Evolutionary conservation across 2,113 vertebrate genomes (phyloP).

Genomic region (Rana temporaria): DNA sequence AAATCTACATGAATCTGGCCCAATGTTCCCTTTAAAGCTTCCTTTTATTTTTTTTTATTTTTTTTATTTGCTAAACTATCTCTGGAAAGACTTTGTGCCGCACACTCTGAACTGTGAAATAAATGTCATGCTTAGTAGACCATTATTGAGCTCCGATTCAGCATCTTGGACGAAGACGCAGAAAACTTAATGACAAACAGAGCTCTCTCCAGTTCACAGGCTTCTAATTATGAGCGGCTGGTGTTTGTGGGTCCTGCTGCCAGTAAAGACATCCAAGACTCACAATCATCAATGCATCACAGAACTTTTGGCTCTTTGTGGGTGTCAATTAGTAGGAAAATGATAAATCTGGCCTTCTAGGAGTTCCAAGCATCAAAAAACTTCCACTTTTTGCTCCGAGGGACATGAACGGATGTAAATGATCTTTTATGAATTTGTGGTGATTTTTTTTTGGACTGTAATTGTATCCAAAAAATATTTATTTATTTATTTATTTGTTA

Average conservation of each 20-base stretch:
- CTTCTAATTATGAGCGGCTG: conserved; percentile 68
- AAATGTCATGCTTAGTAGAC: conserved; percentile 55
- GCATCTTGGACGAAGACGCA: conserved; percentile 59
- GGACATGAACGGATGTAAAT: too few species aligned
- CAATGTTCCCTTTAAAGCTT: neutral
- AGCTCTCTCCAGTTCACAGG: conserved; percentile 65
- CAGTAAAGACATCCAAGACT: conserved; percentile 70
- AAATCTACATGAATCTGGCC: too few species aligned
- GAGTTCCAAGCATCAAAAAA: conserved; percentile 14
- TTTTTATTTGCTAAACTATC: neutral
- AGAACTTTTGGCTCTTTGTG: conserved; percentile 64
- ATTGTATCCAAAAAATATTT: too few species aligned
- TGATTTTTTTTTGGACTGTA: too few species aligned
- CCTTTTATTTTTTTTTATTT: neutral
- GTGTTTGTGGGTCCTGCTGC: conserved; percentile 68
- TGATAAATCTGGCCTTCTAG: conserved; percentile 57
- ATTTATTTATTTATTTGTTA: too few species aligned
- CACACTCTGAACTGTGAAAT: conserved; percentile 52
- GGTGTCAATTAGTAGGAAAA: conserved; percentile 67
- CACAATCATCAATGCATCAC: conserved; percentile 67
- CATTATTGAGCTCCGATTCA: conserved; percentile 54
- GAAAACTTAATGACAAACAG: conserved; percentile 66
- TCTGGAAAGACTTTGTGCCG: conserved; percentile 40
- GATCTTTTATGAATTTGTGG: too few species aligned
- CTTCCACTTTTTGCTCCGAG: neutral